Evolutionary conservation across 2,888 invertebrate genomes (phyloP).

Genomic region (Horisme vitalbata): DNA sequence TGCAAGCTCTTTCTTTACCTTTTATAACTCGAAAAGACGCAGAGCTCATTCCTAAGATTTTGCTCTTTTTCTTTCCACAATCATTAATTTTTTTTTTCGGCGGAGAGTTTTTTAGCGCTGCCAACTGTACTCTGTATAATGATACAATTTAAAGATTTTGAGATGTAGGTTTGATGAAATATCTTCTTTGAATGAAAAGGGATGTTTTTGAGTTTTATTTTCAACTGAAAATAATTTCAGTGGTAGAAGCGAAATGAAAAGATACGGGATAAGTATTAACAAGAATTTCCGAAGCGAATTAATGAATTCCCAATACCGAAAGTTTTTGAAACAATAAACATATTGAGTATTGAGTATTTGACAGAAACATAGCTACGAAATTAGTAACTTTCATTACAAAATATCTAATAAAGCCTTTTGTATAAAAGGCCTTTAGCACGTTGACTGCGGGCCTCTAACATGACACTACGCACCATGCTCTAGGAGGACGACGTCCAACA

Average conservation of each 20-base stretch:
- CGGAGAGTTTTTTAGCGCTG: constrained; percentile 36
- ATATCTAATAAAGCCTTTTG: background rate
- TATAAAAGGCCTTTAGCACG: no score
- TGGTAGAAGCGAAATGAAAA: background rate
- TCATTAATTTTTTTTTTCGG: constrained; percentile 61
- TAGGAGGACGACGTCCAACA: no score
- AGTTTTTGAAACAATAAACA: no score
- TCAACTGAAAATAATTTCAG: background rate
- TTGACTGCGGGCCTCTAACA: no score
- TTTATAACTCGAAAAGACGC: constrained; percentile 75
- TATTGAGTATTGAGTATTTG: no score
- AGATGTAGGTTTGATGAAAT: constrained; percentile 14
- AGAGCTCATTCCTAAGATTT: constrained; percentile 69
- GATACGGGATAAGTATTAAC: no score
- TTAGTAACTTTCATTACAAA: no score
- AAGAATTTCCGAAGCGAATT: background rate
- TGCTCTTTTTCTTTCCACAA: constrained; percentile 52
- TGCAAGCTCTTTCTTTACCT: constrained; percentile 71
- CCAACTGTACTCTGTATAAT: constrained; percentile 35
- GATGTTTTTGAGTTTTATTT: constrained; percentile 2
- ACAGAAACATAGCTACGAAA: no score
- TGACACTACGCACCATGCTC: no score
- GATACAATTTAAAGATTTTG: constrained; percentile 25
- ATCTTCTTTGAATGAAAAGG: constrained; percentile 9
- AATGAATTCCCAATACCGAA: no score